Conservation (phyloP, 1,140 invertebrate genomes). For the Bombyx mori region ASM3026992v2 NC_085127.1:3197501-3198000, state of each 20-base stretch:
- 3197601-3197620: slow-evolving; percentile 5
- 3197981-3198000: slow-evolving; percentile 19
- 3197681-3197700: slow-evolving; percentile 38
- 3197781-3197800: slow-evolving; percentile 30
- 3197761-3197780: slow-evolving; percentile 36
- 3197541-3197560: too few species aligned
- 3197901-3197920: slow-evolving; percentile 33
- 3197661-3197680: slow-evolving; percentile 27
- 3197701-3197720: slow-evolving; percentile 40
- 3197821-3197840: slow-evolving; percentile 40
- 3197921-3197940: slow-evolving; percentile 37
- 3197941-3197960: slow-evolving; percentile 38
- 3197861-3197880: slow-evolving; percentile 40
- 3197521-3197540: too few species aligned
- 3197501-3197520: too few species aligned
- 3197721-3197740: slow-evolving; percentile 33
- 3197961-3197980: slow-evolving; percentile 20
- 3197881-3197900: slow-evolving; percentile 42
- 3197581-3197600: too few species aligned
- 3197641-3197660: slow-evolving; percentile 31
- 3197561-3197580: too few species aligned
- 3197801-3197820: slow-evolving; percentile 26
- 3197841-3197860: slow-evolving; percentile 40
- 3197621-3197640: slow-evolving; percentile 33
- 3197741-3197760: slow-evolving; percentile 22